Conservation (phyloP, 2,888 invertebrate genomes). For the Icerya purchasi region DNA sequence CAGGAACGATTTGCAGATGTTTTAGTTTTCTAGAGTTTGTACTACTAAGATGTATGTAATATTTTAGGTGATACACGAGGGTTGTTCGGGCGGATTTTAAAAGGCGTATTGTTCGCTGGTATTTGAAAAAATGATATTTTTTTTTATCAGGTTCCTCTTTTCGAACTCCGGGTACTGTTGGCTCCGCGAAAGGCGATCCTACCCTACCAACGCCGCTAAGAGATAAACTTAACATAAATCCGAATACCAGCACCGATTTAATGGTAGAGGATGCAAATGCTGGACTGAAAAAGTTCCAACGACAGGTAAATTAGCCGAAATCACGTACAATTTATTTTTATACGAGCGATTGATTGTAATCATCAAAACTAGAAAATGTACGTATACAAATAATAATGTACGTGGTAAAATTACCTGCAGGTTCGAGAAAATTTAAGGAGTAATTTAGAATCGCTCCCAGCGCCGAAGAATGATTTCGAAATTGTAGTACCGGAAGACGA, state of each 20-base stretch:
- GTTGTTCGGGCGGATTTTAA: no score
- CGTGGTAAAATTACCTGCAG: constrained; percentile 28
- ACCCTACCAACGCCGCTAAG: constrained; percentile 55
- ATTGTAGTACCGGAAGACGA: constrained; percentile 80
- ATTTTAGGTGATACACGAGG: no score
- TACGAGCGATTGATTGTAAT: not conserved
- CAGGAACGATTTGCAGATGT: no score
- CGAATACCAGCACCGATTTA: constrained; percentile 39
- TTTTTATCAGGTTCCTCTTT: constrained; percentile 18
- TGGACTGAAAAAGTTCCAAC: constrained; percentile 44
- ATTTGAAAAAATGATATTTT: no score
- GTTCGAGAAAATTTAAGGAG: constrained; percentile 40
- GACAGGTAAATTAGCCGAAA: constrained; percentile 34
- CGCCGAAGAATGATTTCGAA: constrained; percentile 93
- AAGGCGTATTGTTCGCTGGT: no score
- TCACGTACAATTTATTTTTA: no score
- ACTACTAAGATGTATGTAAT: no score
- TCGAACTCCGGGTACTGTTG: constrained; percentile 34
- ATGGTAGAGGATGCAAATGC: constrained; percentile 42
- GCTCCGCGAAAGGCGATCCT: constrained; percentile 28
- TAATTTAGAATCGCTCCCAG: constrained; percentile 60
- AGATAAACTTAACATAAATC: constrained; percentile 84
- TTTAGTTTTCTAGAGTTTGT: no score
- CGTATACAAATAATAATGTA: not conserved
- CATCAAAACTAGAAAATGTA: not conserved